phyloP scores from a whole-genome alignment of 2,797 vertebrate genomes.

The Luscinia luscinia region DNA sequence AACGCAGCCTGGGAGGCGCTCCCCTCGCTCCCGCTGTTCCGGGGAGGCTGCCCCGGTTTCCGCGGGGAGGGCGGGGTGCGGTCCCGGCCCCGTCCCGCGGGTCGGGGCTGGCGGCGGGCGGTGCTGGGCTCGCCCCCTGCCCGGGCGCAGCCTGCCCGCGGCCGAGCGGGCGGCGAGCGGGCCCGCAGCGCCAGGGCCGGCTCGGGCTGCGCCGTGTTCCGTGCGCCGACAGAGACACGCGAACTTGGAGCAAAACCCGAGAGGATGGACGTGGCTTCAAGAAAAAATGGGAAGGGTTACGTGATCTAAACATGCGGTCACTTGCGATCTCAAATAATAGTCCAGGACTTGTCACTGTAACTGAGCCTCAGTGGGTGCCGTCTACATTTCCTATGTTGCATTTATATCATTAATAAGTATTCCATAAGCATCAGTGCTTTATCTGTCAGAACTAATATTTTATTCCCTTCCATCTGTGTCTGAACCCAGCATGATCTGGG shows the following conservation, averaged over 20 bases:
- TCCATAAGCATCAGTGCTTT: background rate
- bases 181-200: fast-evolving
- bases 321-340: background rate
- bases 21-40: background rate
- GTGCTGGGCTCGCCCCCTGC: background rate
- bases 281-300: background rate
- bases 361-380: background rate
- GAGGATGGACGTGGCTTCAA: background rate
- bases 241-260: background rate
- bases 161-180: background rate
- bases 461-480: background rate
- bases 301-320: background rate
- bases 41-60: background rate
- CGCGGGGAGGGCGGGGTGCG: background rate
- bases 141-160: background rate
- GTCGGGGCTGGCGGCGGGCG: too few relatives aligned
- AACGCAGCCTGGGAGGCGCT: background rate
- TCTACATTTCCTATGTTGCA: background rate
- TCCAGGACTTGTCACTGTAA: too few relatives aligned
- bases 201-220: fast-evolving
- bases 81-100: too few relatives aligned
- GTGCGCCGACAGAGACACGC: background rate
- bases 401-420: background rate
- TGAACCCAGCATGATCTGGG: background rate
- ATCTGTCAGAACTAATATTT: background rate